A percentile compares a stretch with the other conserved stretches of the same genome.
Evolutionary conservation across 2,113 vertebrate genomes (phyloP).

Genomic region (Rattus norvegicus): DNA sequence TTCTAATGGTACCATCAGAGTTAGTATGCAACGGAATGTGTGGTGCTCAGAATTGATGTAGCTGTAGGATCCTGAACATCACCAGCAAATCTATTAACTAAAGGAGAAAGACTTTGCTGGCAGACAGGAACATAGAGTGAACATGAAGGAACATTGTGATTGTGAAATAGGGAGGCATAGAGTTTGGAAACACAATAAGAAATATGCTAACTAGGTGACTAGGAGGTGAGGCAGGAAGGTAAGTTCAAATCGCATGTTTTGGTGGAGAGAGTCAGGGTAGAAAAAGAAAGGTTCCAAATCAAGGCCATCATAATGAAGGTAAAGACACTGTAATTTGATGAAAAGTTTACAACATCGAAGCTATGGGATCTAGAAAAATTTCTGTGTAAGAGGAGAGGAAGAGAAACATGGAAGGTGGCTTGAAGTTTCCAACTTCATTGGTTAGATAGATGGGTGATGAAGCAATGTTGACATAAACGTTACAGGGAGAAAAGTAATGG

Average conservation of each 20-base stretch:
- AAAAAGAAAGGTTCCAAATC: background rate
- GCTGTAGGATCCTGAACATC: background rate
- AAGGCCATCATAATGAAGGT: background rate
- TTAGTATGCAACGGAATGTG: background rate
- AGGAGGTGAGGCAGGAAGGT: background rate
- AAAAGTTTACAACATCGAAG: background rate
- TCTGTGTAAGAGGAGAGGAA: background rate
- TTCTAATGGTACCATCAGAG: background rate
- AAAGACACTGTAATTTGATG: background rate
- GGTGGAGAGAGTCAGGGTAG: background rate
- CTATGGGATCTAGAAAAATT: background rate
- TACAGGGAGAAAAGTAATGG: background rate
- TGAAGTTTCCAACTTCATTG: background rate
- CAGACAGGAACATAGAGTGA: background rate
- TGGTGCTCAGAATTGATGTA: background rate
- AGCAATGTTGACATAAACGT: background rate
- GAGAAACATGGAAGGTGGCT: background rate
- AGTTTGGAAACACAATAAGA: slow-evolving; percentile 4
- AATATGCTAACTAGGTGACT: background rate
- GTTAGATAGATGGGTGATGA: background rate
- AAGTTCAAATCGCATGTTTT: background rate
- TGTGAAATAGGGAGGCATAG: background rate
- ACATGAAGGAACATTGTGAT: background rate
- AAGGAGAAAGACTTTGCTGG: background rate
- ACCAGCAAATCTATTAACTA: background rate